Evolutionary conservation across 2,797 vertebrate genomes (phyloP).

Genomic region (Sternotherus odoratus): DNA sequence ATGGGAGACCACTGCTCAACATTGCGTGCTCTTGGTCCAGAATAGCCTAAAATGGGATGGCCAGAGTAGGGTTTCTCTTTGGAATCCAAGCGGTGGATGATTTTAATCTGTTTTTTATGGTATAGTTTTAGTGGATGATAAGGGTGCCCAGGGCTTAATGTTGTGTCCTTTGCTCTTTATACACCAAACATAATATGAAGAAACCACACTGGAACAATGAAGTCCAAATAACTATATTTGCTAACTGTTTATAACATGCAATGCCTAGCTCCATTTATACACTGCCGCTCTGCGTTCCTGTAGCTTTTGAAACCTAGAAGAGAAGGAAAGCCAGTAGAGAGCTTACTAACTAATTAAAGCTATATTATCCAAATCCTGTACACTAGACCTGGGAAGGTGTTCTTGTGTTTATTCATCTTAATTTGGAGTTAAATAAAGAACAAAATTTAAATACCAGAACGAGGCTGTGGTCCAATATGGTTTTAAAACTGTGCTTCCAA

Average conservation of each 20-base stretch:
- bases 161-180: background rate
- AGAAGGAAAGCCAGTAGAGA: background rate
- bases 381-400: fast-evolving
- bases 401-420: background rate
- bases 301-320: background rate
- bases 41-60: background rate
- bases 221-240: background rate
- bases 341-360: background rate
- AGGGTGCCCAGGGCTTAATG: background rate
- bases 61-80: background rate
- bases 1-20: too few species aligned
- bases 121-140: background rate
- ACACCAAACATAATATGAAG: background rate
- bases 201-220: background rate
- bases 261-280: background rate
- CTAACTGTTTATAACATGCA: background rate
- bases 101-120: background rate
- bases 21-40: background rate
- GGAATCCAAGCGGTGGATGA: background rate
- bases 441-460: background rate
- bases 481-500: background rate
- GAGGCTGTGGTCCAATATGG: fast-evolving
- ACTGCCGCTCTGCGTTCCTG: background rate
- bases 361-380: background rate
- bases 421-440: background rate